Evolutionary conservation across 2,888 invertebrate species (phyloP), one percentile per base, ranked within the genome.

Genomic region (Lysandra bellargus): DNA sequence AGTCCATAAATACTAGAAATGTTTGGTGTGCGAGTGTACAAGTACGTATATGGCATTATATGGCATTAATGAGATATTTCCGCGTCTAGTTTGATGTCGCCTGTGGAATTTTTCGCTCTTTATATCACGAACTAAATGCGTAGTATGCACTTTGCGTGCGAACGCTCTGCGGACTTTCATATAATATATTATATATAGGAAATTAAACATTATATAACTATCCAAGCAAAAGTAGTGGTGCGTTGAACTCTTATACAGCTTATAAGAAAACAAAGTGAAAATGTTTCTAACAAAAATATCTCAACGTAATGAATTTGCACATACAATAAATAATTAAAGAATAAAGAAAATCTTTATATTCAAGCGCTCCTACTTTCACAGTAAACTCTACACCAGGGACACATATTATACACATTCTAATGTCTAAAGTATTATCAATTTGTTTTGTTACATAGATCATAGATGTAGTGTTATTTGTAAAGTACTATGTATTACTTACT

Each of bases 41-140:
- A 9, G n/a, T 74, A 44, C 44, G 23, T 40, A 74, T 23, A 74
- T n/a, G 74, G 74, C 44, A 5, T 74, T 40, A 74, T 44, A 73
- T n/a, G 73, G 44, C 73, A 9, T 74, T 74, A 74, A 74, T 44
- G 74, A 74, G 74, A 74, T 74, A 74, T 74, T 74, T 74, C 44
- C 69, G 69, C 17, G 33, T 33, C 33, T 33, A 14, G 69, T 14
- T 4, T 69, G 69, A 69, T 33, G 69, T 69, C 14, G 33, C 69
- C 5, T 33, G 33, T 69, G 69, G 64, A 64, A 64, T 64, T 64
- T 37, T 4, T 69, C 33, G 4, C 33, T 69, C 69, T 69, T 69
- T 69, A 69, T 37, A 33, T 12, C 33, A 33, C 69, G 33, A 69
- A 37, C 69, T 37, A 64, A 64, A 64, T 30, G 30, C 64, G 69